Evolutionary conservation across 2,888 invertebrate genomes (phyloP), one percentile per base, ranked within the genome.

Genomic region (Macrosiphum euphorbiae): DNA sequence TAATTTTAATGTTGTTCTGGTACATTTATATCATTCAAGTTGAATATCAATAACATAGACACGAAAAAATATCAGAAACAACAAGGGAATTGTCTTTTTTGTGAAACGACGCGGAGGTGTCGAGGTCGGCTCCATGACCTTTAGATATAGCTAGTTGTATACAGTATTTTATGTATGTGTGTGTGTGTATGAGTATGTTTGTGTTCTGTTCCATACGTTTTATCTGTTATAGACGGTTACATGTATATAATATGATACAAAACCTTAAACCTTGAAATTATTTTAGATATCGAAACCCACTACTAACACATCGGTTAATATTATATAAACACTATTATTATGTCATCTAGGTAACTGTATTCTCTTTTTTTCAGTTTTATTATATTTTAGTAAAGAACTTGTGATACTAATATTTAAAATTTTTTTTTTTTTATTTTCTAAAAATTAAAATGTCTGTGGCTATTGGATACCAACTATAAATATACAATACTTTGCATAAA

Each of bases 81-180:
- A 93, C 90, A 41, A 86, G 90, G 94, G 90, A 90, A 94, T 86
- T 90, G 90, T 90, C 50, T 90, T 94, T 90, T 92, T 67, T 90
- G 61, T 90, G 41, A 84, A 90, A 89, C 88, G 89, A 93, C 58
- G 67, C 52, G 90, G 86, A 94, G 94, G 94, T 86, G 94, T 94
- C 94, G 94, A 94, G 94, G 94, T 90, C 94, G 67, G 94, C 86
- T 94, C 94, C 90, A 94, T 94, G 94, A 94, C 94, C 94, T 94
- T 90, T 94, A 87, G 86, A 86, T 90, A 85, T 93, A 90, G 78
- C 35, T 78, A 44, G 26, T 92, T 58, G 50, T 84, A 84, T 52
- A 58, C 55, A 55, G 55, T 50, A 44, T 89, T 16, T 87, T 88
- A 41, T 55, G 26, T 44, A 16, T 11, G 35, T 50, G 16, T 41